phyloP scores from a whole-genome alignment of 1,140 invertebrate species.

The Papilio aristodemus region DNA sequence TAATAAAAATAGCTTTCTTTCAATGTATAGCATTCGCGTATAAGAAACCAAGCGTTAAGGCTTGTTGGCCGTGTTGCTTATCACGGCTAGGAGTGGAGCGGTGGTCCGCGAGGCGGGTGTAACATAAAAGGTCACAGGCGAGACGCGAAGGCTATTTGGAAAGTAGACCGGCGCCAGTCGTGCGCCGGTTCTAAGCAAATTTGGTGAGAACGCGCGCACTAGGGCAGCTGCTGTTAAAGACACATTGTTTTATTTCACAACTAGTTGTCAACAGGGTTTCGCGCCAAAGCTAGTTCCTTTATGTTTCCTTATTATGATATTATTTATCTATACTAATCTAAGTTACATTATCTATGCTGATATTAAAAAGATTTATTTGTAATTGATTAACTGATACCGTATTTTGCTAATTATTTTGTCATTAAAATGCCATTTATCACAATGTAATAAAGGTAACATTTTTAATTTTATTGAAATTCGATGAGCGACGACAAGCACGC shows the following conservation, averaged over 20 bases:
- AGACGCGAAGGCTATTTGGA: constrained; percentile 77
- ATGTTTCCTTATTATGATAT: background rate
- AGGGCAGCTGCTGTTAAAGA: constrained; percentile 36
- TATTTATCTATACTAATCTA: background rate
- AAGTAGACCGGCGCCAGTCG: constrained; percentile 73
- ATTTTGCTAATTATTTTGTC: no score
- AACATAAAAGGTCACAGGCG: constrained; percentile 76
- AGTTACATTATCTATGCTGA: background rate
- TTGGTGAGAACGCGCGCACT: constrained; percentile 57
- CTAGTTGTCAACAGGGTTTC: background rate
- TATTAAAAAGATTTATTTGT: background rate
- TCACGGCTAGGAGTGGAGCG: constrained; percentile 53
- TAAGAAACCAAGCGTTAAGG: no score
- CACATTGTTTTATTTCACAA: constrained; percentile 7
- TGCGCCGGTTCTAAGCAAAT: constrained; percentile 66
- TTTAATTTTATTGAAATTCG: no score
- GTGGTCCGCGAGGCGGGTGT: constrained; percentile 59
- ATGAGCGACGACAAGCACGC: background rate
- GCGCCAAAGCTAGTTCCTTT: constrained; percentile 14
- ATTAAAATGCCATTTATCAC: no score
- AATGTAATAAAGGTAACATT: no score
- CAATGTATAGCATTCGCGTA: no score
- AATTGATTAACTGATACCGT: no score
- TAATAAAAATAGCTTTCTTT: no score
- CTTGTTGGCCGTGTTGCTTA: background rate